A percentile compares a stretch with the other conserved stretches of the same genome.
These are phyloP conservation scores for Leptopilina clavipes DNA, from an alignment of 1,140 invertebrate species.

Conservation along the genomic window DNA sequence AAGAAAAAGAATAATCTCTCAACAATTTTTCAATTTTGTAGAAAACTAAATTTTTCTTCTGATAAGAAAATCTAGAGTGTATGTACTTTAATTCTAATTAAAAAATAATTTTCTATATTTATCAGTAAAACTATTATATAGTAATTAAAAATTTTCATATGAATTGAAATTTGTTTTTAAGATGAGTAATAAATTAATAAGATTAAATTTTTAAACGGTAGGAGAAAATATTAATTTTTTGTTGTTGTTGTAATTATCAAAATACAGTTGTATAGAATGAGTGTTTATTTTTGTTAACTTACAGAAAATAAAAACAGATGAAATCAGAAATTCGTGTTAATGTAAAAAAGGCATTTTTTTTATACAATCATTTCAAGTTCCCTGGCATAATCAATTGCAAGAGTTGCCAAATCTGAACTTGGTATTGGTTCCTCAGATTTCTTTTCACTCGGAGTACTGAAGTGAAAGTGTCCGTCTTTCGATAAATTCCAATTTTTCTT, in stretches of 20 bases:
- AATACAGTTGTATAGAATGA: neutral
- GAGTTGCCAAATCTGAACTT: conserved; percentile 90
- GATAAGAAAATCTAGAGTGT: too few species aligned
- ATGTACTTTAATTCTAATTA: too few species aligned
- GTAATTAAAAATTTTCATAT: too few species aligned
- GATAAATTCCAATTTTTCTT: conserved; percentile 89
- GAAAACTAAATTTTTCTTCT: too few species aligned
- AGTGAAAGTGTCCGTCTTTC: conserved; percentile 87
- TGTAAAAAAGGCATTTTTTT: conserved; percentile 53
- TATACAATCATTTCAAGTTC: conserved; percentile 99
- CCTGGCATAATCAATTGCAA: conserved; percentile 97
- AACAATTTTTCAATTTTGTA: too few species aligned
- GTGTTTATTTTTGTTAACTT: conserved; percentile 11
- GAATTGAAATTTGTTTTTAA: too few species aligned
- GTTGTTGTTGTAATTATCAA: neutral
- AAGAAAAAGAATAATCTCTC: too few species aligned
- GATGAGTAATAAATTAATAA: too few species aligned
- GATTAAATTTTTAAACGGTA: too few species aligned
- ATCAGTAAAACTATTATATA: too few species aligned
- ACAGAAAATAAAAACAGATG: conserved; percentile 15
- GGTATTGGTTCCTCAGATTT: conserved; percentile 89
- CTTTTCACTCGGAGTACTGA: conserved; percentile 82
- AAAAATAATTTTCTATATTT: too few species aligned
- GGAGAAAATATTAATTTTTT: neutral
- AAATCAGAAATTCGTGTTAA: conserved; percentile 33